These are phyloP conservation scores for Oasisia sp. DNA, from an alignment of 2,888 invertebrate genomes.

Conservation along the genomic window DNA sequence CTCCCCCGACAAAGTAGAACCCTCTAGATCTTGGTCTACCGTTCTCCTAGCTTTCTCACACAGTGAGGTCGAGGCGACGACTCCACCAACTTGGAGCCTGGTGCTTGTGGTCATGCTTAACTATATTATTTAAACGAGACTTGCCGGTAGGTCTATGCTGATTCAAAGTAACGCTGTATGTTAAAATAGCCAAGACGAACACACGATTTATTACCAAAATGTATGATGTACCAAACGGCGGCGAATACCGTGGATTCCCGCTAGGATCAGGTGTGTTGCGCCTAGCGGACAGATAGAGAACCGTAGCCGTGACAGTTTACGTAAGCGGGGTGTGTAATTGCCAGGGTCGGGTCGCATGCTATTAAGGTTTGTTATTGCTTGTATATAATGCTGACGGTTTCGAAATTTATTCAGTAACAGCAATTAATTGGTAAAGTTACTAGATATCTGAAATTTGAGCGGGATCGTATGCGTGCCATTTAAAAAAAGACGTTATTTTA, in stretches of 20 bases:
- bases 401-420: neutral
- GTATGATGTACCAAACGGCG: neutral
- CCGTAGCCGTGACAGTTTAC: neutral
- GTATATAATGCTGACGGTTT: neutral
- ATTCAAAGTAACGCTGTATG: no score
- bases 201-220: no score
- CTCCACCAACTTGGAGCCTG: no score
- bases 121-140: no score
- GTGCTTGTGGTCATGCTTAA: no score
- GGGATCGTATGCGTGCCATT: neutral
- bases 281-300: neutral
- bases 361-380: neutral
- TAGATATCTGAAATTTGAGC: neutral
- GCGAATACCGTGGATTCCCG: neutral
- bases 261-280: neutral
- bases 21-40: no score
- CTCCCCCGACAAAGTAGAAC: no score
- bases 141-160: no score
- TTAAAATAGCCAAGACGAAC: no score
- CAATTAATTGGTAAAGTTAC: neutral
- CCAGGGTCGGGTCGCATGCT: neutral
- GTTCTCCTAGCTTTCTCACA: no score
- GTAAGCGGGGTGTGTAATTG: neutral
- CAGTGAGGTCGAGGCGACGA: no score
- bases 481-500: neutral